Base-by-base conservation (phyloP, 2,797 vertebrate genomes). In the Amblyraja radiata region DNA sequence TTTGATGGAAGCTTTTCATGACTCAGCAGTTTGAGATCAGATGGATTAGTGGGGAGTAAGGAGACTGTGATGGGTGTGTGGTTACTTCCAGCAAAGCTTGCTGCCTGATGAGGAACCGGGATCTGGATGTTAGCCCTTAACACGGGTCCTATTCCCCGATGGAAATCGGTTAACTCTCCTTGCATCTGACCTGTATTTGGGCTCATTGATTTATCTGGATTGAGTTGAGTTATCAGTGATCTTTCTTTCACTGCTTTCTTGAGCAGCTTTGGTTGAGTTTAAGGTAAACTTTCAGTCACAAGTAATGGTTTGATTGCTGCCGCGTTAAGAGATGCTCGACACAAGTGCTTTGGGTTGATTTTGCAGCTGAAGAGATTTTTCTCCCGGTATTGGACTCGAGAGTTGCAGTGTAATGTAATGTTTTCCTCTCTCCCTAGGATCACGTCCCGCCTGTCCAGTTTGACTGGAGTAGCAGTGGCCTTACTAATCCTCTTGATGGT, bases 401-500 rank as follows among this genome's bases (percentile, higher is more conserved):
- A 74, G 39, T 54, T 54, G 9, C 68, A n/a, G 71, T 92, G 71
- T 92, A 76, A 92, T 95, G 95, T 96, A 95, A 95, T 96, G 96
- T 96, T 95, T 96, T 94, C 95, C 97, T 97, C 96, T 96, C 95
- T 95, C 97, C 96, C 96, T 95, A 98, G 98, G 97, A 97, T 97
- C 96, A 95, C 94, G 96, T 97, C 94, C 96, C 97, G 95, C 97
- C 97, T 96, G 96, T 97, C 95, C 97, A 97, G 97, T 97, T 97
- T 96, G 97, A 98, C 97, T 98, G 97, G 97, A 98, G 97, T 97
- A 97, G 97, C 96, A 97, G 96, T 97, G 97, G 98, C 97, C 98
- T 98, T 97, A 98, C 97, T 97, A 97, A 98, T 97, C 98, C 98
- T 96, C 97, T 98, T 98, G 98, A 98, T 96, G 98, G 98, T 98